phyloP scores from a whole-genome alignment of 1,140 invertebrate genomes.

The Trichomalopsis sarcophagae region DNA sequence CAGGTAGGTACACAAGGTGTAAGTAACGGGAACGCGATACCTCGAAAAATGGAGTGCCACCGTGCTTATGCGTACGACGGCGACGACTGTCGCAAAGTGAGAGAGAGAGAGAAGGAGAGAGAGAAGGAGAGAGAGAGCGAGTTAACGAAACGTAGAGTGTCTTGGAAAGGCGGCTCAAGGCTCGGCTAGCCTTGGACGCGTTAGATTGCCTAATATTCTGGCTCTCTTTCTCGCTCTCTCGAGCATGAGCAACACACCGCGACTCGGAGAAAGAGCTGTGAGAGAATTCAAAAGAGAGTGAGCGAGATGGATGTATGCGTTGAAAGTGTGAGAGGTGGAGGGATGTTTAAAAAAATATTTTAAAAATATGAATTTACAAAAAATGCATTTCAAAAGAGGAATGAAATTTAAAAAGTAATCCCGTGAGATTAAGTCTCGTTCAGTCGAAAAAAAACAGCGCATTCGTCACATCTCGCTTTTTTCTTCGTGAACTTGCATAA shows the following conservation, averaged over 20 bases:
- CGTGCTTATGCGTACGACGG: background rate
- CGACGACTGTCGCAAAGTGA: background rate
- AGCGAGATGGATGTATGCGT: conserved; percentile 58
- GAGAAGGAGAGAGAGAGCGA: conserved; percentile 53
- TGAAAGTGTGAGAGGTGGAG: conserved; percentile 50
- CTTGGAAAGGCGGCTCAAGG: conserved; percentile 74
- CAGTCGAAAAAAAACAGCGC: too few relatives aligned
- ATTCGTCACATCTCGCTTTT: background rate
- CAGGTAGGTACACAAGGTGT: background rate
- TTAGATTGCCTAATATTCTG: conserved; percentile 75
- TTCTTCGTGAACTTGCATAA: background rate
- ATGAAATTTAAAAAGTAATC: background rate
- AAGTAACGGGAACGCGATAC: background rate
- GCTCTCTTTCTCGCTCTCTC: conserved; percentile 57
- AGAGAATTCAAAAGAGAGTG: background rate
- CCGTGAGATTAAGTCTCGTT: background rate
- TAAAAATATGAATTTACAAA: too few relatives aligned
- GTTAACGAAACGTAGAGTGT: conserved; percentile 64
- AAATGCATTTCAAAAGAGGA: background rate
- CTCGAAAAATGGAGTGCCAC: conserved; percentile 9
- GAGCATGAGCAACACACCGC: conserved; percentile 40
- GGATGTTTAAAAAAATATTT: too few relatives aligned
- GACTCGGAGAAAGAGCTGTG: conserved; percentile 27
- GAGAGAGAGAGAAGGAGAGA: conserved; percentile 28
- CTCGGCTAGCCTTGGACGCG: conserved; percentile 73